Conservation (phyloP, 2,888 invertebrate species). For the Drosophila meridiana region DNA sequence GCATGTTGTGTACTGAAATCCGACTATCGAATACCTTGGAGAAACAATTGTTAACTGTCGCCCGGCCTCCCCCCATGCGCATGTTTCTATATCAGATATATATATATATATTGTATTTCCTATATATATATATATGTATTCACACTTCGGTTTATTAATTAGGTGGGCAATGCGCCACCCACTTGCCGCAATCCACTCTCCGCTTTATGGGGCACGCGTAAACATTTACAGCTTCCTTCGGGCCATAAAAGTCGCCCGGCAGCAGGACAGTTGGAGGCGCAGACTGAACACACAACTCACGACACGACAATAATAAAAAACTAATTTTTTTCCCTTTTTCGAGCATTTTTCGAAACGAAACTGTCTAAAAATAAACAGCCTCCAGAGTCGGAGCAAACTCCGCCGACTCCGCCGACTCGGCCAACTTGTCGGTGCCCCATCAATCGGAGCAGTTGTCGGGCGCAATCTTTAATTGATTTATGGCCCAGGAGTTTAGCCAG, state of each 20-base stretch:
- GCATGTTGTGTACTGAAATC: constrained; percentile 56
- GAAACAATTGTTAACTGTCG: constrained; percentile 29
- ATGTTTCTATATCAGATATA: constrained; percentile 7
- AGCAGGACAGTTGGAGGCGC: constrained; percentile 21
- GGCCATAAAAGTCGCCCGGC: constrained; percentile 58
- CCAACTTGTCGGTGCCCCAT: constrained; percentile 57
- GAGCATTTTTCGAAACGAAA: constrained; percentile 48
- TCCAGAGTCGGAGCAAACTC: constrained; percentile 1
- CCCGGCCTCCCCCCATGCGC: constrained; percentile 29
- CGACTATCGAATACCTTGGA: constrained; percentile 26
- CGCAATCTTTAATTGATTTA: constrained; percentile 74
- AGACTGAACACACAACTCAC: constrained; percentile 30
- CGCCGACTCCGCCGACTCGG: too few relatives aligned
- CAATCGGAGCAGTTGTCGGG: constrained; percentile 42
- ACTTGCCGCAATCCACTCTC: constrained; percentile 26
- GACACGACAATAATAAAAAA: constrained; percentile 43
- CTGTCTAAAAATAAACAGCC: constrained; percentile 55
- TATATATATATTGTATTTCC: neutral
- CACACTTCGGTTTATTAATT: constrained; percentile 74
- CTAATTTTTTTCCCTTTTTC: constrained; percentile 44
- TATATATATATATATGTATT: constrained; percentile 25
- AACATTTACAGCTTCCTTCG: constrained; percentile 75
- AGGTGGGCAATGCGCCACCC: constrained; percentile 40
- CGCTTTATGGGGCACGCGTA: constrained; percentile 60
- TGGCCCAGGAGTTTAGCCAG: constrained; percentile 23